Evolutionary conservation across 2,797 vertebrate species (phyloP).

Genomic region (Spea hammondii): DNA sequence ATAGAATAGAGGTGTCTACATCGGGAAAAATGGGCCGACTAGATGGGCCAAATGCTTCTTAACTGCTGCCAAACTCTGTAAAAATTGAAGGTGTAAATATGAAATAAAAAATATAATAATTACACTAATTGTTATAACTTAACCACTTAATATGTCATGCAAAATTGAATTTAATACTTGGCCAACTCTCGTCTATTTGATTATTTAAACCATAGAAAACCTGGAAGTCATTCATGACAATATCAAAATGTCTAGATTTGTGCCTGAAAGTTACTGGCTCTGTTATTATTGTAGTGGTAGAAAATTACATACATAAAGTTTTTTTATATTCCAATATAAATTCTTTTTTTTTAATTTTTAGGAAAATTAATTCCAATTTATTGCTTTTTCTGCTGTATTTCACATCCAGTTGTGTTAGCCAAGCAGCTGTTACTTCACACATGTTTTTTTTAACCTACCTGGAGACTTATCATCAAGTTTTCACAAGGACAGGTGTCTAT

Average conservation of each 20-base stretch:
- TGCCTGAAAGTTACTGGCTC: constrained; percentile 12
- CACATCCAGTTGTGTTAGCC: constrained; percentile 69
- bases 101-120: too few relatives aligned
- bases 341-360: constrained; percentile 54
- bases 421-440: constrained; percentile 68
- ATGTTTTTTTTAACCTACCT: constrained; percentile 60
- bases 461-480: constrained; percentile 60
- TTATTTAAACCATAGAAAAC: constrained; percentile 7
- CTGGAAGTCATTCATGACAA: constrained; percentile 43
- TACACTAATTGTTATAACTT: too few relatives aligned
- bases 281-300: constrained; percentile 42
- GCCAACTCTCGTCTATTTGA: not conserved
- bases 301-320: constrained; percentile 72
- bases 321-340: constrained; percentile 64
- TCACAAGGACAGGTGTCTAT: constrained; percentile 64
- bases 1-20: too few relatives aligned
- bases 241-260: constrained; percentile 19
- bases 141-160: too few relatives aligned
- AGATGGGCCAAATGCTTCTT: too few relatives aligned
- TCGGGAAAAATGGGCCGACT: too few relatives aligned
- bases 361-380: constrained; percentile 75
- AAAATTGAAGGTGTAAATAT: too few relatives aligned
- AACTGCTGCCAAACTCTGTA: too few relatives aligned
- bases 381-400: constrained; percentile 49
- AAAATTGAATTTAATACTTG: too few relatives aligned